Base-by-base conservation (phyloP, 1,140 invertebrate species). In the Chironomus tepperi region DNA sequence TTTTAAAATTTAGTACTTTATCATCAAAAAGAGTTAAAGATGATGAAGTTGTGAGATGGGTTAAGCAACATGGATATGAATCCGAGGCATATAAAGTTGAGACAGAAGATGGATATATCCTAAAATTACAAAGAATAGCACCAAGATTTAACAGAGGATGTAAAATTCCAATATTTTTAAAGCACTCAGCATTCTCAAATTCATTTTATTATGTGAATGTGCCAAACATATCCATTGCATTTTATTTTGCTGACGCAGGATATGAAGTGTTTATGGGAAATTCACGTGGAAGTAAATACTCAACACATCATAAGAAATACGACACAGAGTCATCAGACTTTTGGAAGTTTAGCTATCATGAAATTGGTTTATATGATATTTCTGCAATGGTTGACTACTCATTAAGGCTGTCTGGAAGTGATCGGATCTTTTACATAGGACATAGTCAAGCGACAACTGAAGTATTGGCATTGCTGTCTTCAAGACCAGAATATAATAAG, bases 231-330 rank as follows among this genome's bases (percentile, higher is more conserved):
- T 65, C 79, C 82, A 3, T 79, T 89, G 88, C 83, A 15, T 90
- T 88, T 77, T 82, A 88, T 43, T 81, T 93, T 75, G 89, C 89
- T 0, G 91, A 94, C 78, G 81, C 81, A 72, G 88, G 88, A 15
- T 91, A 86, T 76, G 90, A 91, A 76, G 89, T 91, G 1, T 93
- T 91, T 91, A 77, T 93, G 79, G 89, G 88, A 0, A 93, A 93
- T 80, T 85, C 86, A 10, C 82, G 91, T 72, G 91, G 91, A 5
- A 91, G 87, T 77, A 84, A 83, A 1, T 89, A 89, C 78, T 91
- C 89, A 1, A 81, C 85, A 15, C 83, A 84, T 24, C 90, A 91
- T 79, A 78, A 82, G n/a, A 78, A 78, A 0, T 76, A 86, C 9
- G 78, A 87, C 79, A 84, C 86, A 12, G 80, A 84, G 75, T 79